Base-by-base conservation (phyloP, 2,797 vertebrate genomes). In the Alca torda region DNA sequence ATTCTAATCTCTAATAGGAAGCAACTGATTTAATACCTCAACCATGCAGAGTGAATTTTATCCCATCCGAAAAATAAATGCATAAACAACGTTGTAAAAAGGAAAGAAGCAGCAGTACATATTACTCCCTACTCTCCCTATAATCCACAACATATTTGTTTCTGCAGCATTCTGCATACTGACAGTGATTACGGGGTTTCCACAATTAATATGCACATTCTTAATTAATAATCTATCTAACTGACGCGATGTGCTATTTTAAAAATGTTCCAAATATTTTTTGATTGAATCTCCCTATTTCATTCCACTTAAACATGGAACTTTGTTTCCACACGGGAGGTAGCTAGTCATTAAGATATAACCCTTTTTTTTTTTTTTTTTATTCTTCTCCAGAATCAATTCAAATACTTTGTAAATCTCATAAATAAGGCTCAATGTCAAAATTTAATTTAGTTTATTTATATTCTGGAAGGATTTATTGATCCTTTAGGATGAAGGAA, bases 371-470 rank as follows among this genome's bases (percentile, higher is more conserved):
- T 94, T 92, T 85, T 37, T 35, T 46, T 4, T n/a, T 84, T 68
- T 60, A 79, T 75, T 81, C 35, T 73, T 68, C 23, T 74, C 61
- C 80, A 76, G 69, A 97, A 95, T 96, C 69, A 89, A 93, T 95
- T 95, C 43, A 97, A 83, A 70, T 93, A 78, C 90, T 96, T 94
- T 87, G 43, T 56, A 94, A 81, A 93, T 87, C 92, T 97, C 84
- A 95, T 96, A 97, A 96, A 95, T 91, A 95, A 92, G 65, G 65
- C 72, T 92, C 68, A 25, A 76, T 84, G 84, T 64, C 80, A 94
- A 79, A 63, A 83, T 95, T 92, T 96, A 95, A 96, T 94, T 75
- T 75, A 65, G 45, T 89, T 89, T 93, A 75, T 89, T 96, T 97
- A 73, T 95, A 54, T 94, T 94, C 74, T 93, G 70, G 53, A 57